These are phyloP conservation scores for Bagarius yarrelli DNA, from an alignment of 2,113 vertebrate species.

Conservation along the genomic window DNA sequence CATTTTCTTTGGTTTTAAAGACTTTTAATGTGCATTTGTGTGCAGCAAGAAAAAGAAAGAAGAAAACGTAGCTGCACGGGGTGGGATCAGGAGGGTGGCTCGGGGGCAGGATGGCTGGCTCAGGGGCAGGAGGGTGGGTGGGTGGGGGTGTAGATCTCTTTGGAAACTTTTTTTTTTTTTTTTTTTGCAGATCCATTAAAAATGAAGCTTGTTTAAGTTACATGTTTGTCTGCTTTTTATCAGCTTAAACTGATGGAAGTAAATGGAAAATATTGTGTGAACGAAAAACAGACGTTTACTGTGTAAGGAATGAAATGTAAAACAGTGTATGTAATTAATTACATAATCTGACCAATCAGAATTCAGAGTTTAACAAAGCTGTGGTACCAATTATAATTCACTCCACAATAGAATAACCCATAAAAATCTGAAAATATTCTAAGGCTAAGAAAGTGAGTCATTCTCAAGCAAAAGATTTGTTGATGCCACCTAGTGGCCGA, in stretches of 20 bases:
- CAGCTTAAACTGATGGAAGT: too few species aligned
- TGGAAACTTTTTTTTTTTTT: constrained; percentile 79
- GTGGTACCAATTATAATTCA: neutral
- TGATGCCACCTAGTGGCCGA: neutral
- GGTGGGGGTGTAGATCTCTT: constrained; percentile 66
- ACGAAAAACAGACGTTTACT: neutral
- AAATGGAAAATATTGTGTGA: too few species aligned
- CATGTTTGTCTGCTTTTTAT: constrained; percentile 42
- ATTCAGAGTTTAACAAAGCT: neutral
- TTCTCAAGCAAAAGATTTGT: neutral
- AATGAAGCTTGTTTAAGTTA: constrained; percentile 79
- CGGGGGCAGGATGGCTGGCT: too few species aligned
- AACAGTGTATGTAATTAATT: neutral
- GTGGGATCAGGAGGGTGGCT: neutral
- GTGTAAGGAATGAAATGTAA: neutral
- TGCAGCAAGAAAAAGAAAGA: constrained; percentile 54
- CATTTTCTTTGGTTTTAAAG: constrained; percentile 69
- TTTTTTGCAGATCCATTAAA: constrained; percentile 82
- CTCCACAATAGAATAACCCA: neutral
- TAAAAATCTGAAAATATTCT: neutral
- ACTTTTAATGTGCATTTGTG: constrained; percentile 63
- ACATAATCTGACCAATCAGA: neutral
- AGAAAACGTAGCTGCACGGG: neutral
- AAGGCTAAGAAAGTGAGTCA: neutral
- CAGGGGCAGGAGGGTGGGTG: constrained; percentile 61